Evolutionary conservation across 1,140 invertebrate species (phyloP), one percentile per base, ranked within the genome.

Genomic region (Drosophila nannoptera): DNA sequence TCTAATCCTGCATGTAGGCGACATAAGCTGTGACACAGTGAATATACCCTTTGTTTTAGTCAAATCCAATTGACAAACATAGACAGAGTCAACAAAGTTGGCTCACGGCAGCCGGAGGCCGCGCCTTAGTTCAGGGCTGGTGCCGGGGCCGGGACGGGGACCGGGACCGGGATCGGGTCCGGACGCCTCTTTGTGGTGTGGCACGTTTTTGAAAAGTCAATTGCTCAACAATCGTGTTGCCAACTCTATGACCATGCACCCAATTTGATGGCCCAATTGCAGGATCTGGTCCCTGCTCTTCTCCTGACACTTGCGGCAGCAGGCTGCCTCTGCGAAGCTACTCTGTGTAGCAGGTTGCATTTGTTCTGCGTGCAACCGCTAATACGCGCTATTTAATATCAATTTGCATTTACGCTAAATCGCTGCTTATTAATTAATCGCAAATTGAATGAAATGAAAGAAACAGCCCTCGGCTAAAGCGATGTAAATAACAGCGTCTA

Each of bases 1-100:
- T 22, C 1, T 22, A 22, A 22, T 22, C 22, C 22, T 22, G 22
- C 22, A 22, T 22, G 22, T 3, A 22, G 3, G 22, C 22, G 22
- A 22, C 22, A 22, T 22, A 22, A 22, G 22, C 22, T 3, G 22
- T 22, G 22, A 22, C 22, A 22, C 22, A 22, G 22, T 22, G 22
- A 22, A 22, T 22, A 22, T 22, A 22, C 22, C 22, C 22, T 22
- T 2, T 22, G 22, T 22, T 22, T 22, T 22, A 22, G 22, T 22
- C 22, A 22, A 22, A 2, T 22, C 22, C 22, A 22, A 22, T 22
- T 22, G 22, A 22, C 63, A 72, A 83, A 83, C 78, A 78, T 69
- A 73, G 78, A 82, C 78, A 84, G 62, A 78, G 69, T 83, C 78
- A 83, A 84, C 80, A 83, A 69, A 78, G 73, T 78, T 78, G 66